Evolutionary conservation across 2,888 invertebrate genomes (phyloP).

Genomic region (Aleiodes leptofemur): DNA sequence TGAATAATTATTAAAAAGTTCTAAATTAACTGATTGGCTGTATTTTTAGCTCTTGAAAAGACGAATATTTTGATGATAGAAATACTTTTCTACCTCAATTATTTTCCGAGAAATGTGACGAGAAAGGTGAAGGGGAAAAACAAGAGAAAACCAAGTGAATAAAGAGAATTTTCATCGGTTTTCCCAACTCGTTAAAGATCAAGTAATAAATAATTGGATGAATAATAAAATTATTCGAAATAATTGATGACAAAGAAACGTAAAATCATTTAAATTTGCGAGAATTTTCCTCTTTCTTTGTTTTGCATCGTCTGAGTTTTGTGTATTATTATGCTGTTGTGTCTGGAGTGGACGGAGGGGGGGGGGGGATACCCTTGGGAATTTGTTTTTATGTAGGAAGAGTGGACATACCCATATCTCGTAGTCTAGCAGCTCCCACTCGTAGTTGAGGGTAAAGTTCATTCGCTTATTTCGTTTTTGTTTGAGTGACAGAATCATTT

Average conservation of each 20-base stretch:
- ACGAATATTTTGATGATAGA: too few species aligned
- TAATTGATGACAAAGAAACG: not conserved
- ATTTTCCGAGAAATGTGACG: too few species aligned
- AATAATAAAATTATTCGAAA: too few species aligned
- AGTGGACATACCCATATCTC: constrained; percentile 69
- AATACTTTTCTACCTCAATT: too few species aligned
- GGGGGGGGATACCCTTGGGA: not conserved
- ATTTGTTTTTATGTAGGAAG: constrained; percentile 28
- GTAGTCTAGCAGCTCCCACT: constrained; percentile 65
- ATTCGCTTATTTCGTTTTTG: constrained; percentile 60
- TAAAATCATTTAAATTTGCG: not conserved
- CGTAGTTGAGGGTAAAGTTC: constrained; percentile 62
- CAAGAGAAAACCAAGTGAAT: too few species aligned
- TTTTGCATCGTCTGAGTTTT: not conserved
- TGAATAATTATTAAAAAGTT: too few species aligned
- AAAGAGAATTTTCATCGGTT: too few species aligned
- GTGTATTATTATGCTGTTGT: not conserved
- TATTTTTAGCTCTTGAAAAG: too few species aligned
- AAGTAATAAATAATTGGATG: too few species aligned
- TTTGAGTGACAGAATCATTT: constrained; percentile 38
- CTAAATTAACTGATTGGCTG: too few species aligned
- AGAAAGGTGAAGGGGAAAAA: too few species aligned
- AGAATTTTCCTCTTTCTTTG: not conserved
- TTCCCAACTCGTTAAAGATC: too few species aligned
- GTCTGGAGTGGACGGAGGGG: not conserved